Percentiles rank a stretch among this genome's conserved stretches.
These are phyloP conservation scores for Apamea monoglypha DNA, from an alignment of 2,888 invertebrate species.

Conservation along the genomic window DNA sequence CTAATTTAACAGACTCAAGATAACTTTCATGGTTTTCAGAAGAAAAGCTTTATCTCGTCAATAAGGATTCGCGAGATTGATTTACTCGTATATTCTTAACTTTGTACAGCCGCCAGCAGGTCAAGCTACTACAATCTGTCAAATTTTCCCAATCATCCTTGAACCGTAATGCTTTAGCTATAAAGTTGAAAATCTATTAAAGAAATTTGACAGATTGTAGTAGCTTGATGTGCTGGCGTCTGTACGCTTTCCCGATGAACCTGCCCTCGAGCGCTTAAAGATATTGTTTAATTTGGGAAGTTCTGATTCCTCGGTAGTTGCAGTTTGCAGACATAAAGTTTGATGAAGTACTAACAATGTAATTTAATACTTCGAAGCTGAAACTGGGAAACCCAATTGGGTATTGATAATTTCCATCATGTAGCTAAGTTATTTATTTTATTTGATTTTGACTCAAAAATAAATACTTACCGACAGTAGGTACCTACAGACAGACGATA, in stretches of 20 bases:
- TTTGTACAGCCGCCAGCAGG: too few relatives aligned
- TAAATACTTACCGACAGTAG: not conserved
- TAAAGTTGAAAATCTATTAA: too few relatives aligned
- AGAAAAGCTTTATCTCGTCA: constrained; percentile 78
- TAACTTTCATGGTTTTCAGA: constrained; percentile 68
- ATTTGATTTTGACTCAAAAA: not conserved
- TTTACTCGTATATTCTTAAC: constrained; percentile 74
- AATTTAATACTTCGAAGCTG: constrained; percentile 5
- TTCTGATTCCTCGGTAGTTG: constrained; percentile 38
- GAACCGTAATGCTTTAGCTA: too few relatives aligned
- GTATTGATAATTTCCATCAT: not conserved
- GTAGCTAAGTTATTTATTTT: not conserved
- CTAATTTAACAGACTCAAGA: constrained; percentile 80
- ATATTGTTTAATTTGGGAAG: constrained; percentile 43
- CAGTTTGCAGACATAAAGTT: constrained; percentile 33
- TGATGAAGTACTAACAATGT: constrained; percentile 28
- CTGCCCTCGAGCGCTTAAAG: constrained; percentile 35
- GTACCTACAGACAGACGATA: not conserved
- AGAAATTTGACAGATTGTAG: too few relatives aligned
- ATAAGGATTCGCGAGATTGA: constrained; percentile 80
- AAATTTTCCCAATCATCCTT: too few relatives aligned
- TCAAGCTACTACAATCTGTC: too few relatives aligned
- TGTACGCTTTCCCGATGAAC: constrained; percentile 32
- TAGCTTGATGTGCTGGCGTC: too few relatives aligned
- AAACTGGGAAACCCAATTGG: not conserved